Evolutionary conservation across 2,113 vertebrate genomes (phyloP).

Genomic region (Vulpes vulpes): DNA sequence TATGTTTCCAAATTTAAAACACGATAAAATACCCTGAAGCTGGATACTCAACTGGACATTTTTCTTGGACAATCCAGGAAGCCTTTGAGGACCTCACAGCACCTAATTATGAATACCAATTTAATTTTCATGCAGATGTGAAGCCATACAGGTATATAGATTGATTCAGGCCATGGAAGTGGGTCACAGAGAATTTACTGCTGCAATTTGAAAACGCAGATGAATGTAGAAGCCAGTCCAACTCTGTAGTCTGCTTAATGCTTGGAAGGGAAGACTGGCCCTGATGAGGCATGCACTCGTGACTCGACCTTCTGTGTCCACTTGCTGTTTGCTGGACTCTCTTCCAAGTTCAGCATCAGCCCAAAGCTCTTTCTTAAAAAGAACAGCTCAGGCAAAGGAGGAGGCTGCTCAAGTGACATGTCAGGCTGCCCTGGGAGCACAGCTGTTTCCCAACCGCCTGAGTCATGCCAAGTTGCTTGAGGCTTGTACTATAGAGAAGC

Average conservation of each 20-base stretch:
- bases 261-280: neutral
- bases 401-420: conserved; percentile 1
- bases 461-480: conserved; percentile 51
- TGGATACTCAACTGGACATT: too few relatives aligned
- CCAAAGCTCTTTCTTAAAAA: conserved; percentile 54
- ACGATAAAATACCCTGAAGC: neutral
- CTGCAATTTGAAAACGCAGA: fast-evolving
- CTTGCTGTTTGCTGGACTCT: conserved; percentile 24
- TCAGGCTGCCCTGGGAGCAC: conserved; percentile 1
- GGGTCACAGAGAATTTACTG: neutral
- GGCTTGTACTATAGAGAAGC: neutral
- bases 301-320: neutral
- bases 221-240: neutral
- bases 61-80: neutral
- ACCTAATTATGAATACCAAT: neutral
- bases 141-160: neutral
- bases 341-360: conserved; percentile 50
- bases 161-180: too few relatives aligned
- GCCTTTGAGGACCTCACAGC: neutral
- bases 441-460: conserved; percentile 47
- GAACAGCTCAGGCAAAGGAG: conserved; percentile 10
- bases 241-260: fast-evolving
- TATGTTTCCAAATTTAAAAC: neutral
- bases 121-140: neutral
- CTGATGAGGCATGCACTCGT: neutral